Evolutionary conservation across 2,888 invertebrate genomes (phyloP).

Genomic region (Phalera bucephala): DNA sequence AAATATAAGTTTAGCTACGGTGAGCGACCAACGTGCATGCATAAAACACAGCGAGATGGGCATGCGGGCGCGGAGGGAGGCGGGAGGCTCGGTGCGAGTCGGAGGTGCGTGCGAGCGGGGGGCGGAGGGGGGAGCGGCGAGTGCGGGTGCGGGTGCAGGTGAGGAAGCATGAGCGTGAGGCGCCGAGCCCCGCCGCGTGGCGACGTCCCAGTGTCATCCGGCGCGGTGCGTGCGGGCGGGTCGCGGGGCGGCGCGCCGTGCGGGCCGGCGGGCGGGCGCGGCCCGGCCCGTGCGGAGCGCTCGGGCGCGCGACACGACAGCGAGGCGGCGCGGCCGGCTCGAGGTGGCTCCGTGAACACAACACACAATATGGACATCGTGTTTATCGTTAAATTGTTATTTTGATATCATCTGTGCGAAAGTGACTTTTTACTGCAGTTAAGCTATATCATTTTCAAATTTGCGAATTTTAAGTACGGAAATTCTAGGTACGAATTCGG

Average conservation of each 20-base stretch:
- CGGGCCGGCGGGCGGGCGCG: slow-evolving; percentile 24
- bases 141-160: slow-evolving; percentile 2
- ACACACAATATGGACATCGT: slow-evolving; percentile 35
- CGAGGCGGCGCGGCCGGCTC: slow-evolving; percentile 42
- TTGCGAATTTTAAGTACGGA: too few relatives aligned
- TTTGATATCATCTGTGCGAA: slow-evolving; percentile 52
- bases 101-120: neutral
- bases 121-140: slow-evolving; percentile 6
- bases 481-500: slow-evolving; percentile 7
- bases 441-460: slow-evolving; percentile 18
- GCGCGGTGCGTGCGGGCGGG: slow-evolving; percentile 15
- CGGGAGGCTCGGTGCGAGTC: neutral
- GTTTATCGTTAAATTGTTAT: slow-evolving; percentile 31
- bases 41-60: slow-evolving; percentile 8
- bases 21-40: neutral
- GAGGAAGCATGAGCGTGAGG: slow-evolving; percentile 3
- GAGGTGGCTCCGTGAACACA: slow-evolving; percentile 48
- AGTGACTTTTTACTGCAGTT: slow-evolving; percentile 20
- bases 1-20: slow-evolving; percentile 26
- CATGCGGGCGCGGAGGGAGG: neutral
- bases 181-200: slow-evolving; percentile 27
- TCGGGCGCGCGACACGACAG: slow-evolving; percentile 46
- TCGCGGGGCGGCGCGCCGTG: slow-evolving; percentile 22
- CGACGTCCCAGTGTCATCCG: slow-evolving; percentile 13
- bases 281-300: slow-evolving; percentile 15